These are phyloP conservation scores for Ianthella basta DNA, from an alignment of 37 sponge, comb jelly and placozoan genomes.

Conservation along the genomic window DNA sequence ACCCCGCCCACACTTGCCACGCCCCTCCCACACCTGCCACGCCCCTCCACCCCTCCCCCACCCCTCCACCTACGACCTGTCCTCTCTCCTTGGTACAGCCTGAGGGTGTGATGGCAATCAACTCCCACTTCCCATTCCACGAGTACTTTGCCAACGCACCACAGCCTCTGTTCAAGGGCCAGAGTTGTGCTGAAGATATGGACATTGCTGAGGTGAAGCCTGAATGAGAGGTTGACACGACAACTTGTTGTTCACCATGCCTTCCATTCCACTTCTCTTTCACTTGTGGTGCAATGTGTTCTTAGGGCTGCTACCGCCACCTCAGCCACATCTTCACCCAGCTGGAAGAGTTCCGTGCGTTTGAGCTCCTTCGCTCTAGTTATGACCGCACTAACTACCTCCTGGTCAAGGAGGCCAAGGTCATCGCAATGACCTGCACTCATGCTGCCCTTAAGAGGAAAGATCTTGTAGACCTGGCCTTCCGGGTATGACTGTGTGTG, in stretches of 20 bases:
- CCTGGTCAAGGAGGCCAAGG: slow-evolving; percentile 93
- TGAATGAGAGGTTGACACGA: not conserved
- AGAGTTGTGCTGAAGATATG: slow-evolving; percentile 81
- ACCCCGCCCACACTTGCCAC: not conserved
- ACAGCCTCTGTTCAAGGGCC: slow-evolving; percentile 89
- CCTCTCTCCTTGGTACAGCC: not conserved
- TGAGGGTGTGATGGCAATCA: slow-evolving; percentile 68
- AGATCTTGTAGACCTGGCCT: slow-evolving; percentile 94
- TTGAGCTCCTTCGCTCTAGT: slow-evolving; percentile 93
- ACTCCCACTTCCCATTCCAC: slow-evolving; percentile 88
- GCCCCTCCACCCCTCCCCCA: not conserved
- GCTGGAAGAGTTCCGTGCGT: slow-evolving; percentile 95
- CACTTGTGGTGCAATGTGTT: no score
- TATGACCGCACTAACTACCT: slow-evolving; percentile 95
- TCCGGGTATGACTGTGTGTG: slow-evolving; percentile 67
- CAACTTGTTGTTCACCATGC: not conserved
- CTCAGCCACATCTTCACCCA: slow-evolving; percentile 93
- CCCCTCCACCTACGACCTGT: not conserved
- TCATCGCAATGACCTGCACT: slow-evolving; percentile 99
- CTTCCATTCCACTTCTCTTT: not conserved
- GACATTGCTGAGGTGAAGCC: slow-evolving; percentile 88
- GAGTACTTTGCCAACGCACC: slow-evolving; percentile 94
- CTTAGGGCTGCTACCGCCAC: slow-evolving; percentile 97
- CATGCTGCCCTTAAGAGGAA: slow-evolving; percentile 97
- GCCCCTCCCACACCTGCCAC: not conserved